Evolutionary conservation across 2,888 invertebrate species (phyloP), one percentile per base, ranked within the genome.

Genomic region (Drosophila barbarae): DNA sequence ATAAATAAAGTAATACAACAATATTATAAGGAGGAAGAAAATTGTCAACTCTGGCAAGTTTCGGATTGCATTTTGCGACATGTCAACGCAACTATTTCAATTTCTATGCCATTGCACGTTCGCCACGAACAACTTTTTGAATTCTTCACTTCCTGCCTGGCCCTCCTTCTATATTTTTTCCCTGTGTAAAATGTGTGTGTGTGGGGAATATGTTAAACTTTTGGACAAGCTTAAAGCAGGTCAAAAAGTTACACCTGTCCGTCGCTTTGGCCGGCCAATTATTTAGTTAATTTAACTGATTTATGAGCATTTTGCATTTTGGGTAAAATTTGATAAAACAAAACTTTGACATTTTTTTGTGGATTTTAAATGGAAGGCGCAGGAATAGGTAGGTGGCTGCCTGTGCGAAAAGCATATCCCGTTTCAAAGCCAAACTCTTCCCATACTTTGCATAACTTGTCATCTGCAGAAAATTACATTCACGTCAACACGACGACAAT

Each of bases 31-130:
- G 18, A 44, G 26, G 10, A 3, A 15, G 30, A 32, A 44, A 71
- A 56, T 49, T 70, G 67, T 69, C 64, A 69, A 64, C 70, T 59
- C 52, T 42, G 49, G 68, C 60, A 82, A 79, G 74, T 82, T 77
- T 70, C 47, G 52, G 60, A 61, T 53, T 71, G 77, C 72, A 77
- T 69, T 68, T 52, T 54, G 66, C 39, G 69, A 74, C 64, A 66
- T 66, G 81, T 77, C 73, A 54, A 59, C 65, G 65, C 66, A 84
- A 79, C 79, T 84, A 79, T 81, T 84, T 76, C 74, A 78, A 79
- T 79, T 79, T 77, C 76, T 80, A 71, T 77, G 70, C 72, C 69
- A 55, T 70, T 69, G 71, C 64, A 73, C 69, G 63, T 69, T 67
- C 56, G 64, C 64, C 65, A 54, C 51, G 46, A 21, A 32, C 23